These are phyloP conservation scores for Tetragnatha versicolor DNA, from an alignment of 1,140 invertebrate genomes.

Conservation along the genomic window DNA sequence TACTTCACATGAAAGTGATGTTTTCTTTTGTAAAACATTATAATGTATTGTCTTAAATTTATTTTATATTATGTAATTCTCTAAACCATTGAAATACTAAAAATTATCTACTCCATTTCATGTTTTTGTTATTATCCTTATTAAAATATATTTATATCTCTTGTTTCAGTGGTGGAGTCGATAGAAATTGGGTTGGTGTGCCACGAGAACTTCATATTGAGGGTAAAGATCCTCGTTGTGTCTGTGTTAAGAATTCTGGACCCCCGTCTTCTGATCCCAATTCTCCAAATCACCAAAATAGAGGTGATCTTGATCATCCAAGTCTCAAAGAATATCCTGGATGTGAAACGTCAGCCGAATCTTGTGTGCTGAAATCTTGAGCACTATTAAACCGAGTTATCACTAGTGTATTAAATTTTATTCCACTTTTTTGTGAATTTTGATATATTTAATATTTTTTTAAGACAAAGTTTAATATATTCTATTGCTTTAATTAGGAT, in stretches of 20 bases:
- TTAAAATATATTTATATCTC: background rate
- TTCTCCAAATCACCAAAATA: conserved; percentile 46
- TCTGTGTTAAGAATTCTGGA: conserved; percentile 73
- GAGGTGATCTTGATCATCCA: conserved; percentile 67
- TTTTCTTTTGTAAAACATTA: too few relatives aligned
- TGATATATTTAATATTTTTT: too few relatives aligned
- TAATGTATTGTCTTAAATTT: too few relatives aligned
- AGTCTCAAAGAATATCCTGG: conserved; percentile 71
- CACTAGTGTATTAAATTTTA: too few relatives aligned
- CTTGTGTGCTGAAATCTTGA: too few relatives aligned
- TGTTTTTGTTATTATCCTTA: background rate
- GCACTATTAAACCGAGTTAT: too few relatives aligned
- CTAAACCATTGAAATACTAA: too few relatives aligned
- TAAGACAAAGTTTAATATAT: too few relatives aligned
- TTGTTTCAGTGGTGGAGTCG: conserved; percentile 79
- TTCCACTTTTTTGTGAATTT: too few relatives aligned
- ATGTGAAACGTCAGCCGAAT: conserved; percentile 61
- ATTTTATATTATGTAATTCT: background rate
- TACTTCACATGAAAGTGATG: too few relatives aligned
- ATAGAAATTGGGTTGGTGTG: conserved; percentile 83
- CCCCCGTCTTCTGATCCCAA: conserved; percentile 61
- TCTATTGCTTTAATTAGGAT: too few relatives aligned
- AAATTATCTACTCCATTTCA: too few relatives aligned
- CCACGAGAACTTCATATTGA: conserved; percentile 79
- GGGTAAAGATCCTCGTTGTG: conserved; percentile 71